phyloP scores from a whole-genome alignment of 2,797 vertebrate species.

The Acanthiza pusilla region DNA sequence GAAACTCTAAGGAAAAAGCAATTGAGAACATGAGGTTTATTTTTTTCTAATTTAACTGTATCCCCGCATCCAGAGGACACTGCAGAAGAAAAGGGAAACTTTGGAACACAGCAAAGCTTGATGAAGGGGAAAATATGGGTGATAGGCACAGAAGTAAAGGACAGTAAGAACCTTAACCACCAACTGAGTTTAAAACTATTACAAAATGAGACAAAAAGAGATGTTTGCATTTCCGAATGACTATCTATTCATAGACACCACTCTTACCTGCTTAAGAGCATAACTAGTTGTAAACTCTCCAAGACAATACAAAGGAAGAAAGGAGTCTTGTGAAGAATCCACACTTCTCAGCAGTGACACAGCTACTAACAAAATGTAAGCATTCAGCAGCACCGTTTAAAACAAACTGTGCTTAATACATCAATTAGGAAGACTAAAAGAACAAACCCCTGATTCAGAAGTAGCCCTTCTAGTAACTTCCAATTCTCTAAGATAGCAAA shows the following conservation, averaged over 20 bases:
- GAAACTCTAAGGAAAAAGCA: not conserved
- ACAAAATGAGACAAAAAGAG: not conserved
- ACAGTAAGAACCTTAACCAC: not conserved
- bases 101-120: not conserved
- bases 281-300: conserved; percentile 22
- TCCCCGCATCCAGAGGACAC: not conserved
- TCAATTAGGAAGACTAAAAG: not conserved
- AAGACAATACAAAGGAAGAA: conserved; percentile 18
- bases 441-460: not conserved
- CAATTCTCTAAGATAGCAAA: not conserved
- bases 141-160: not conserved
- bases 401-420: not conserved
- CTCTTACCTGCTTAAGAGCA: not conserved
- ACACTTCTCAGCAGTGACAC: not conserved
- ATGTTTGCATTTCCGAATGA: conserved; percentile 9
- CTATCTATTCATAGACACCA: not conserved
- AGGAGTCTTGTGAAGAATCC: not conserved
- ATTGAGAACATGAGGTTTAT: not conserved
- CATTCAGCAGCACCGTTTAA: not conserved
- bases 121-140: not conserved
- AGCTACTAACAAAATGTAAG: not conserved
- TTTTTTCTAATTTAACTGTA: not conserved
- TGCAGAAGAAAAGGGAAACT: not conserved
- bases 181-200: not conserved
- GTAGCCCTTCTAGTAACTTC: not conserved